These are phyloP conservation scores for Ophraella communa DNA, from an alignment of 2,888 invertebrate genomes.

Conservation along the genomic window DNA sequence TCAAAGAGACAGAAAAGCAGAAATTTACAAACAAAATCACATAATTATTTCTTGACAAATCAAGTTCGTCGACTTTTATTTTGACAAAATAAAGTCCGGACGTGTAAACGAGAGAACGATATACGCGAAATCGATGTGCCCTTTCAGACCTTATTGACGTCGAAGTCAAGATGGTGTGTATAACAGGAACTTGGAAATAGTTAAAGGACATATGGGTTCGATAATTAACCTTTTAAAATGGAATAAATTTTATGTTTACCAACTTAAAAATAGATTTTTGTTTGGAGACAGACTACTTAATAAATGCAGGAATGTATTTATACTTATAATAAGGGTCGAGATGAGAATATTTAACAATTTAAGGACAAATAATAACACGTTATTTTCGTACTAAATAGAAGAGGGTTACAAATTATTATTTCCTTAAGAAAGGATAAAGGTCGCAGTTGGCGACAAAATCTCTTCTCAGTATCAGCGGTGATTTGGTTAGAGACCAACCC, in stretches of 20 bases:
- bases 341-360: no score
- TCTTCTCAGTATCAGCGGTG: no score
- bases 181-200: constrained; percentile 27
- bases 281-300: neutral
- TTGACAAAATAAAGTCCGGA: neutral
- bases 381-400: no score
- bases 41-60: no score
- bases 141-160: constrained; percentile 42
- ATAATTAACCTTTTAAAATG: constrained; percentile 49
- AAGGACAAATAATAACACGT: no score
- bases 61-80: neutral
- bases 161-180: constrained; percentile 20
- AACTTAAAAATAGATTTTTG: constrained; percentile 36
- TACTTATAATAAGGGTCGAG: neutral
- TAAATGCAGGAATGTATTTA: no score
- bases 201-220: constrained; percentile 44
- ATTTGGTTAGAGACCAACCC: no score
- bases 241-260: constrained; percentile 43
- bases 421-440: no score
- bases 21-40: no score
- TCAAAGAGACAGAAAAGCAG: no score
- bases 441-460: no score
- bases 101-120: constrained; percentile 24
- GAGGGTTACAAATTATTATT: no score
- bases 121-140: constrained; percentile 46